These are phyloP conservation scores for Dichetophora obliterata DNA, from an alignment of 2,888 invertebrate genomes.

Conservation along the genomic window DNA sequence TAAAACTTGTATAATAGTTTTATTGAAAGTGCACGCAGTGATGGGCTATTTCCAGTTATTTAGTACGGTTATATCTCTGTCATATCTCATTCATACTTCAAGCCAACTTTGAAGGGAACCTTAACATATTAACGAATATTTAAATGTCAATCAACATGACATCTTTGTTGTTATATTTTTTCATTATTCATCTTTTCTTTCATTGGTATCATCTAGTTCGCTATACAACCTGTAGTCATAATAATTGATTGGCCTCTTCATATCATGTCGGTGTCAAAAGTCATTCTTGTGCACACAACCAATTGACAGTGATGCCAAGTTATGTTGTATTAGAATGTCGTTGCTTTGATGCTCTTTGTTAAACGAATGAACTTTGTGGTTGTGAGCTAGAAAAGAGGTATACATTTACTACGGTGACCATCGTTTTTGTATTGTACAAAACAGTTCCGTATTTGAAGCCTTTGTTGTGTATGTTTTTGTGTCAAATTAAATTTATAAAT, in stretches of 20 bases:
- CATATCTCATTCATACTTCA: too few relatives aligned
- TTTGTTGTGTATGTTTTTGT: too few relatives aligned
- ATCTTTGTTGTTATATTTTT: constrained; percentile 10
- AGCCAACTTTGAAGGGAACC: not conserved
- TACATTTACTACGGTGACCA: too few relatives aligned
- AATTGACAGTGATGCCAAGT: constrained; percentile 7
- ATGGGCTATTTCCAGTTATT: not conserved
- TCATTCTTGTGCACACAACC: not conserved
- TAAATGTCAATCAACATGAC: constrained; percentile 11
- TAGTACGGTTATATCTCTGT: not conserved
- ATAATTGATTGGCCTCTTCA: constrained; percentile 26
- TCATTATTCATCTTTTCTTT: not conserved
- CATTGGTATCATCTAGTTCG: not conserved
- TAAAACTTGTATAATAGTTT: not conserved
- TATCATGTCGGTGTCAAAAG: constrained; percentile 11
- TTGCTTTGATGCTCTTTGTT: not conserved
- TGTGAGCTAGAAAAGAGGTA: too few relatives aligned
- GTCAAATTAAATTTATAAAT: too few relatives aligned
- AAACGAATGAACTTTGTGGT: not conserved
- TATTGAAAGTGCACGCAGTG: not conserved
- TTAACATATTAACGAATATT: constrained; percentile 23
- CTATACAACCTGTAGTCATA: constrained; percentile 18
- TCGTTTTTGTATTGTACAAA: too few relatives aligned
- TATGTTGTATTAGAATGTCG: not conserved
- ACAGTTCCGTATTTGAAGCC: too few relatives aligned